Base-by-base conservation (phyloP, 2,797 vertebrate genomes). In the Schizothorax lantsangensis region DNA sequence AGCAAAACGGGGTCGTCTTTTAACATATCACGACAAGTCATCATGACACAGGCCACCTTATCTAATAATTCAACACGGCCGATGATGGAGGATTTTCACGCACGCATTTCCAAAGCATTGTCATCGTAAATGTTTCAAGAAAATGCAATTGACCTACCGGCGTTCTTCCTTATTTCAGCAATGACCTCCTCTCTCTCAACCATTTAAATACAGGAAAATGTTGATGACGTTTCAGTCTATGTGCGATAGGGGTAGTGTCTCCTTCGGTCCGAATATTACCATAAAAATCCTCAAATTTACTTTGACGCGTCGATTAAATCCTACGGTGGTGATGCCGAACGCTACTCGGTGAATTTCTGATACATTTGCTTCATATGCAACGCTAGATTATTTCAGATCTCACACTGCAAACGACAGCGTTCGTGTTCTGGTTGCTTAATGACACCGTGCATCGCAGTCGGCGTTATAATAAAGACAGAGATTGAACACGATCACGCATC, bases 181-280 rank as follows among this genome's bases (percentile, higher is more conserved):
- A 91, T 94, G 94, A 95, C 94, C 95, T 94, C 94, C 91, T 92
- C 93, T 88, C 87, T 90, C 88, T 90, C 91, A 85, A 93, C 91
- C 92, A 92, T 94, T 95, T 94, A 95, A 95, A 95, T 90, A 92
- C 91, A 93, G 92, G 90, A 82, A 94, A 96, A 94, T 91, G 93
- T 45, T 92, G 95, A 94, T 94, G 95, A 95, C 95, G 95, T 95
- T 93, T 95, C 90, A 72, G 92, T 92, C 93, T 94, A 92, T 87
- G 93, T 91, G 90, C 87, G 91, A 92, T 93, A 92, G 81, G 94
- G 94, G 92, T 94, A 93, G 93, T 93, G 94, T 92, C 88, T 81
- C 92, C 92, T 92, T 92, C 92, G 36, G 84, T 92, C 92, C 93
- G 91, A 91, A 90, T 72, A 80, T 52, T 36, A 75, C 89, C 91